Evolutionary conservation across 2,888 invertebrate species (phyloP), one percentile per base, ranked within the genome.

Genomic region (Alloscopus bannaensis): DNA sequence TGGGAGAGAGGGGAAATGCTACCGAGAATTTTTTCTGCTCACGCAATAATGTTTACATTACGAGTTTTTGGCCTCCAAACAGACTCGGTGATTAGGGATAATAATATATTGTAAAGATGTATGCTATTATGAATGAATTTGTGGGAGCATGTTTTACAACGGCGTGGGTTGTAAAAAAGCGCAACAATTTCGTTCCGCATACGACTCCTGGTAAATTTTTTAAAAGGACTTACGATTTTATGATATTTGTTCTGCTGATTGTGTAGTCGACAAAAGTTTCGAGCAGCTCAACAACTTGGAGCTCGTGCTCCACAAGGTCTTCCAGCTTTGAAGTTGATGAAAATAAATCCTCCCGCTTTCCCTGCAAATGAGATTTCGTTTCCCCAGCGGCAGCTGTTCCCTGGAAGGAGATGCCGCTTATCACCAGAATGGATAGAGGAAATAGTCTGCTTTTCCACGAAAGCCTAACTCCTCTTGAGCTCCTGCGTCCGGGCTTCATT

Each of bases 301-400:
- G 80, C 81, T 87, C 87, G 80, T 87, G 84, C 31, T 85, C 84
- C 57, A 87, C 86, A 36, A 87, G 72, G 77, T 86, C 86, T 69
- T 87, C 86, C 8, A 87, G 83, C 72, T 87, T 87, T n/a, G 87
- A 85, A 4, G 87, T 86, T 24, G 87, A 87, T 36, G 87, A 87
- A 69, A 87, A 87, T 26, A 87, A 81, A 83, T 87, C 87, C 76
- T 87, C 86, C 40, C 84, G 50, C 68, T 79, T 69, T 36, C 75
- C 76, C 26, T 77, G 81, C 57, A 77, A 55, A 64, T 69, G 69
- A 29, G 76, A 76, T 62, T 76, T 76, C 20, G 52, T 20, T 47
- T 66, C 66, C 22, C 62, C 62, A 11, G 47, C 31, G 26, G 76
- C 76, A 75, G 66, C 75, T 77, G 76, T 42, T 24, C 31, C 28